Evolutionary conservation across 2,113 vertebrate species (phyloP).

Genomic region (Regulus satrapa): DNA sequence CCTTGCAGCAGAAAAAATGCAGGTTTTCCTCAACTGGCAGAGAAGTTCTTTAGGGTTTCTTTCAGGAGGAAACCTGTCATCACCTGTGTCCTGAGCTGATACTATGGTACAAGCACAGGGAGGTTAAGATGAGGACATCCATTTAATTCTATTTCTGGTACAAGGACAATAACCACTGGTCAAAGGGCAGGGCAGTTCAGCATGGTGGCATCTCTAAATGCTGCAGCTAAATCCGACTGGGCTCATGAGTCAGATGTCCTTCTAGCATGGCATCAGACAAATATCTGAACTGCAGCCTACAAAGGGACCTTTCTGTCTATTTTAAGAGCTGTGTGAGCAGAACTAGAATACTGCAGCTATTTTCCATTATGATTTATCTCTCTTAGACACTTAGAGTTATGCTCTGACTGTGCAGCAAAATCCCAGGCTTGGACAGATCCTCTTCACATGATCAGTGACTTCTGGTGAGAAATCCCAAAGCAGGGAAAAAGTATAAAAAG

Average conservation of each 20-base stretch:
- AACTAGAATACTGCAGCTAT: constrained; percentile 20
- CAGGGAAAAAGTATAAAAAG: background rate
- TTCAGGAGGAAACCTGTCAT: background rate
- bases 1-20: background rate
- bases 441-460: background rate
- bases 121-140: constrained; percentile 27
- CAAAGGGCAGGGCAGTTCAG: background rate
- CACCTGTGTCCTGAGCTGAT: background rate
- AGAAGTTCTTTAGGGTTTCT: background rate
- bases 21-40: background rate
- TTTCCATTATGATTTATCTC: constrained; percentile 15
- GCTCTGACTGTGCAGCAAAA: background rate
- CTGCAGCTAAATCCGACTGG: background rate
- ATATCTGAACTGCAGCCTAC: constrained; percentile 7
- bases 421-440: background rate
- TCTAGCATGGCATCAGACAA: constrained; percentile 21
- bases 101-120: background rate
- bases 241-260: constrained; percentile 22
- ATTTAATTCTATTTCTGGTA: constrained; percentile 2
- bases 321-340: constrained; percentile 48
- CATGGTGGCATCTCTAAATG: background rate
- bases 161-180: background rate
- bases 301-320: constrained; percentile 52
- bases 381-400: background rate
- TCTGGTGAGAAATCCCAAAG: background rate